Evolutionary conservation across 1,140 invertebrate genomes (phyloP).

Genomic region (Uloborus diversus): DNA sequence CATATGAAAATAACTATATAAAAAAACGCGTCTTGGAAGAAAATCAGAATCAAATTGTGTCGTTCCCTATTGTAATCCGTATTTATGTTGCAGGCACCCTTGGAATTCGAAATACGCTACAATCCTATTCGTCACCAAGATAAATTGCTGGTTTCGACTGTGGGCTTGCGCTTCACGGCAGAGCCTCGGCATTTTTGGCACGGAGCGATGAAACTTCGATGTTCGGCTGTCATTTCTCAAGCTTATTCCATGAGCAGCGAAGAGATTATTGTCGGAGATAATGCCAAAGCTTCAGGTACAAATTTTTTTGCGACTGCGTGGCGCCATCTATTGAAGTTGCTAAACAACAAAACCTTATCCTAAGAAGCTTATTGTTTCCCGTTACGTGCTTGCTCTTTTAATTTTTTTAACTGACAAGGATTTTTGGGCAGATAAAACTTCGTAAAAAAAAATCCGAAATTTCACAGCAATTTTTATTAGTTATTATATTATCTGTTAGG

Average conservation of each 20-base stretch:
- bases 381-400: no score
- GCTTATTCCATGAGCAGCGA: slow-evolving; percentile 60
- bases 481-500: no score
- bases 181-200: slow-evolving; percentile 55
- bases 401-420: no score
- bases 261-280: slow-evolving; percentile 58
- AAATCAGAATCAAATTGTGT: no score
- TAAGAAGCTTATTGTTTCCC: no score
- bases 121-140: slow-evolving; percentile 48
- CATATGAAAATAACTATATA: no score
- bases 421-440: no score
- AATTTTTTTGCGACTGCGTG: neutral
- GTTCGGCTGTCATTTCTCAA: slow-evolving; percentile 58
- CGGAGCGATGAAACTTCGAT: slow-evolving; percentile 58
- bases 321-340: neutral
- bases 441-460: no score
- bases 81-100: slow-evolving; percentile 48
- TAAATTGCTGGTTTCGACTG: slow-evolving; percentile 45
- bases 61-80: slow-evolving; percentile 16
- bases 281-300: slow-evolving; percentile 52
- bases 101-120: slow-evolving; percentile 50
- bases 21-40: no score
- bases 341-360: no score
- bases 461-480: no score
- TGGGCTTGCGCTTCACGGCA: slow-evolving; percentile 56